Conservation (phyloP, 2,888 invertebrate species). For the Metellina segmentata region DNA sequence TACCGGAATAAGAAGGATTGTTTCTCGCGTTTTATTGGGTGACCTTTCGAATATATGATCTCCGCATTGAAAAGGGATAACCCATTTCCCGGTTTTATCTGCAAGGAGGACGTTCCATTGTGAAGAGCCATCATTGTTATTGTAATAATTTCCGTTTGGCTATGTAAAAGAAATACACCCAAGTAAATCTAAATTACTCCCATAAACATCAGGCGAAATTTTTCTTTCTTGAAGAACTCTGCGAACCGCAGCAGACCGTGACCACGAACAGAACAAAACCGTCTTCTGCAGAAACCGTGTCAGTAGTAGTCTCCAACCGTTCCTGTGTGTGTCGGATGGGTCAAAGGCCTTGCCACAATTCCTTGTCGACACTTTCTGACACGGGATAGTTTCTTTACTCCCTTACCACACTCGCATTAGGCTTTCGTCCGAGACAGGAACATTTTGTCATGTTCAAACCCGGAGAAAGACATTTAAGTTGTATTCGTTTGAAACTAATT, state of each 20-base stretch:
- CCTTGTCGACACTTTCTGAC: constrained; percentile 28
- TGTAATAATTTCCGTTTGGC: constrained; percentile 71
- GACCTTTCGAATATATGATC: constrained; percentile 29
- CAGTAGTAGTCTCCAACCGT: constrained; percentile 53
- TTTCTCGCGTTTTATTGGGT: constrained; percentile 13
- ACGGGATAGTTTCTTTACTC: neutral
- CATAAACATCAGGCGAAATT: constrained; percentile 27
- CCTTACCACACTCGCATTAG: constrained; percentile 8
- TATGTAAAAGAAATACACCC: constrained; percentile 50
- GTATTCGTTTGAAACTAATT: constrained; percentile 54
- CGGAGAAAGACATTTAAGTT: neutral
- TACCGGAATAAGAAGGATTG: neutral
- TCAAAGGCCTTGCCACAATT: constrained; percentile 58
- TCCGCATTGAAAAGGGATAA: constrained; percentile 22
- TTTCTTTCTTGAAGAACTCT: constrained; percentile 50
- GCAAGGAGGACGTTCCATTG: constrained; percentile 39
- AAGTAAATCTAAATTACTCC: constrained; percentile 43
- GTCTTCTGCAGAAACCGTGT: constrained; percentile 64
- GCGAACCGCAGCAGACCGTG: constrained; percentile 60
- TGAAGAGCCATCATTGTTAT: constrained; percentile 63
- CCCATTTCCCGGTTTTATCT: constrained; percentile 27
- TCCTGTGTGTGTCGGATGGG: constrained; percentile 31
- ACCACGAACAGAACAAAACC: constrained; percentile 42
- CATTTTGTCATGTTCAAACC: neutral
- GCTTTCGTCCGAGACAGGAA: neutral